Evolutionary conservation across 2,113 vertebrate species (phyloP), one percentile per base, ranked within the genome.

Genomic region (Pagrus major): DNA sequence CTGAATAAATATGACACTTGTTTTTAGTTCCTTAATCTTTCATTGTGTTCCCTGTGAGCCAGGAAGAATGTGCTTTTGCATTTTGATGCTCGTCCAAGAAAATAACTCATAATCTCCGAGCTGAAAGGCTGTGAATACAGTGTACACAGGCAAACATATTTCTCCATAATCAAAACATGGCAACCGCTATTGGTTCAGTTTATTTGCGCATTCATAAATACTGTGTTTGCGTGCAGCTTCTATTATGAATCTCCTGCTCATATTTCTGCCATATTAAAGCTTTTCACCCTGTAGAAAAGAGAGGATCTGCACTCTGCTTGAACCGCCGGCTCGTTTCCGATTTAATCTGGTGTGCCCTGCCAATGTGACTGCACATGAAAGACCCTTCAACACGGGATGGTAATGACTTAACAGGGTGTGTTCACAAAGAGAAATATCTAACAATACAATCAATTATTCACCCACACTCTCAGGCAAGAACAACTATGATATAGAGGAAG

Each of bases 391-490:
- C 66, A 9, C 21, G 4, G 54, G 78, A 63, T 37, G 78, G 69
- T 80, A 83, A 89, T 83, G 67, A 80, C 61, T 86, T 78, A 78
- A 83, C 71, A 75, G 75, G 60, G 61, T 67, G 56, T 39, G 58
- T 79, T 89, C 89, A 81, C 86, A 78, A 76, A 69, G 44, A 66
- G 68, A 78, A 86, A 81, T 70, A 79, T 81, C 55, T 55, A 85
- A 78, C 75, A 88, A 76, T 82, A 46, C 56, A 83, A 90, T 88
- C 70, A 84, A 87, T 89, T 86, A 90, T 89, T 88, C 73, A 84
- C 58, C 54, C 59, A n/a, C 66, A 71, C 42, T 8, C 55, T 76
- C 58, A 4, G 79, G 42, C 20, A 60, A 20, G 16, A 76, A 58
- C 63, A 64, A 63, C 59, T 51, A 54, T 46, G 74, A 7, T 52